Conservation (phyloP, 2,888 invertebrate genomes). For the Hirtodrosophila alboralis region DNA sequence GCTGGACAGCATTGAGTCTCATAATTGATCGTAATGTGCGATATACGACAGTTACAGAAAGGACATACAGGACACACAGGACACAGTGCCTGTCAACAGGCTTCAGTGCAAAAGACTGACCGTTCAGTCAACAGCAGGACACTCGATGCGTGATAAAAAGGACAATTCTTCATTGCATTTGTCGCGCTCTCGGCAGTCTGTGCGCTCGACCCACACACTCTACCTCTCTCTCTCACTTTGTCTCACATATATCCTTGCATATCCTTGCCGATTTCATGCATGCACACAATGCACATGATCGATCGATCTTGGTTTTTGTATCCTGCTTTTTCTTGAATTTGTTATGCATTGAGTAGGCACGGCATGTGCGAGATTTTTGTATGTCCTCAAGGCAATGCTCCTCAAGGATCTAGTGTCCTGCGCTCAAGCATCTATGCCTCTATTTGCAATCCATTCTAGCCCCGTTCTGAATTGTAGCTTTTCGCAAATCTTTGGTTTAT, state of each 20-base stretch:
- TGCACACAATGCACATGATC: conserved; percentile 63
- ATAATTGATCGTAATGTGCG: conserved; percentile 83
- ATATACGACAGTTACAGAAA: no score
- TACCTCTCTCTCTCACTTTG: conserved; percentile 38
- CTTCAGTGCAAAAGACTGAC: conserved; percentile 10
- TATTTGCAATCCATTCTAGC: not conserved
- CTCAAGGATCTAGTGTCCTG: not conserved
- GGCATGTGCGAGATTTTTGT: conserved; percentile 12
- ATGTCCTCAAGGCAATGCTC: conserved; percentile 12
- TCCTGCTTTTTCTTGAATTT: conserved; percentile 34
- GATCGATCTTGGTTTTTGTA: conserved; percentile 48
- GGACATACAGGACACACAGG: no score
- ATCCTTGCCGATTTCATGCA: conserved; percentile 35
- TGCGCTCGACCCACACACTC: conserved; percentile 32
- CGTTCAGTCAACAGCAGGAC: conserved; percentile 69
- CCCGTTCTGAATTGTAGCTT: conserved; percentile 2
- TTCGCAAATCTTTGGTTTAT: conserved; percentile 53
- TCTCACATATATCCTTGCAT: no score
- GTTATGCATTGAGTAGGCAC: conserved; percentile 55
- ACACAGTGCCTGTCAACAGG: conserved; percentile 58
- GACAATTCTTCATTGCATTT: conserved; percentile 53
- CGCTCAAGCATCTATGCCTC: no score
- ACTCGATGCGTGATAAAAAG: conserved; percentile 41
- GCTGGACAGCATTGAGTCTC: conserved; percentile 79
- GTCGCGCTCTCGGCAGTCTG: conserved; percentile 54